Conservation (phyloP, 2,888 invertebrate genomes). For the Atrina japonica region DNA sequence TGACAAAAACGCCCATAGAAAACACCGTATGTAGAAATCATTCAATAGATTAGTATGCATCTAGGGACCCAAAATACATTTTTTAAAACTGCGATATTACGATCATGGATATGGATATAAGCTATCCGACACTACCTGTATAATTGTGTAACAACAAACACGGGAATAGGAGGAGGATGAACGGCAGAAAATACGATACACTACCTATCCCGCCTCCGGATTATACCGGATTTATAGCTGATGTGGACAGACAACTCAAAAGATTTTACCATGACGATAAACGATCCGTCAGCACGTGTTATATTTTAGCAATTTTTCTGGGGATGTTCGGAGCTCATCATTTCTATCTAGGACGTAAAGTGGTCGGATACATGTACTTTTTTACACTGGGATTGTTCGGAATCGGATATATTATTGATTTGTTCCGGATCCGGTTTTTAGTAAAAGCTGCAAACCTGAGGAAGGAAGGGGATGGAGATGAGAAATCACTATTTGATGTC, state of each 20-base stretch:
- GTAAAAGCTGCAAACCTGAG: slow-evolving; percentile 44
- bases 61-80: no score
- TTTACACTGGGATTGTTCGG: slow-evolving; percentile 50
- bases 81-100: no score
- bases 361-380: slow-evolving; percentile 47
- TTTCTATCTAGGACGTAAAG: slow-evolving; percentile 47
- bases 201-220: no score
- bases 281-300: slow-evolving; percentile 27
- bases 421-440: slow-evolving; percentile 39
- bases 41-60: no score
- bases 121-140: no score
- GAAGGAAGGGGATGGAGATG: not conserved
- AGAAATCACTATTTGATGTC: slow-evolving; percentile 17
- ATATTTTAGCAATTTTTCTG: slow-evolving; percentile 29
- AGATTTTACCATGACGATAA: slow-evolving; percentile 11
- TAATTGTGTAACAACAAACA: no score
- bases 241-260: slow-evolving; percentile 27
- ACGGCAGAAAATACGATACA: no score
- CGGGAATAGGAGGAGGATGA: no score
- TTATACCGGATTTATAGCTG: slow-evolving; percentile 22
- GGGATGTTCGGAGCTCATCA: slow-evolving; percentile 47
- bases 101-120: no score
- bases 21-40: no score
- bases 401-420: slow-evolving; percentile 49
- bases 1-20: no score